Base-by-base conservation (phyloP, 2,888 invertebrate species). In the Himalopsyche japonica region DNA sequence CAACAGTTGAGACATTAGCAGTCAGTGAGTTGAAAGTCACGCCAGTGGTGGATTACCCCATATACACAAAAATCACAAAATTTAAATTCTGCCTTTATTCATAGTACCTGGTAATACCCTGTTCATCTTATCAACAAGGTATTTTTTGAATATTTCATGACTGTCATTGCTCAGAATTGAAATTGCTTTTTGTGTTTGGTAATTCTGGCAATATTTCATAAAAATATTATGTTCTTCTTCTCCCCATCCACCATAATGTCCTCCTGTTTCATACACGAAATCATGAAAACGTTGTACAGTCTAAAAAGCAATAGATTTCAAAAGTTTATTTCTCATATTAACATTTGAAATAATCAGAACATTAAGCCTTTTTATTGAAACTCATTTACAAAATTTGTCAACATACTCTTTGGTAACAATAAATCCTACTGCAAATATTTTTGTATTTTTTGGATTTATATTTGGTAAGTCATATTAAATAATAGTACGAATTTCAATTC, bases 221-320 rank as follows among this genome's bases (percentile, higher is more conserved):
- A 94, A 94, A 84, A 92, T 89, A 79, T 91, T 91, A 88, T 94
- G 94, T 87, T 93, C 92, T 83, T 93, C 93, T 88, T 91, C 90
- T 83, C 90, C 89, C 94, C 94, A 94, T 20, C 93, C 93, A 81
- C 93, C 93, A 84, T 92, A 92, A 64, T 93, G 92, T 37, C 92
- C 93, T 43, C 90, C 90, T 87, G 90, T 92, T 80, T 89, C 89
- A 82, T 88, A 89, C 87, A 94, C 88, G 88, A 93, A 94, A 48
- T 92, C 92, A 89, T 93, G 92, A 88, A 93, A 93, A 77, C 92
- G 89, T 93, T 93, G 92, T 93, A 85, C n/a, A 85, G 64, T 20
- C 43, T 30, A 79, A 27, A 47, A 79, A 43, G 43, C 12, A 43
- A 43, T 43, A 43, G 37, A 8, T 43, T 79, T 57, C 20, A 79